Percentiles rank a stretch among this genome's conserved stretches.
Evolutionary conservation across 1,140 invertebrate genomes (phyloP).

Genomic region (Papilio glaucus): DNA sequence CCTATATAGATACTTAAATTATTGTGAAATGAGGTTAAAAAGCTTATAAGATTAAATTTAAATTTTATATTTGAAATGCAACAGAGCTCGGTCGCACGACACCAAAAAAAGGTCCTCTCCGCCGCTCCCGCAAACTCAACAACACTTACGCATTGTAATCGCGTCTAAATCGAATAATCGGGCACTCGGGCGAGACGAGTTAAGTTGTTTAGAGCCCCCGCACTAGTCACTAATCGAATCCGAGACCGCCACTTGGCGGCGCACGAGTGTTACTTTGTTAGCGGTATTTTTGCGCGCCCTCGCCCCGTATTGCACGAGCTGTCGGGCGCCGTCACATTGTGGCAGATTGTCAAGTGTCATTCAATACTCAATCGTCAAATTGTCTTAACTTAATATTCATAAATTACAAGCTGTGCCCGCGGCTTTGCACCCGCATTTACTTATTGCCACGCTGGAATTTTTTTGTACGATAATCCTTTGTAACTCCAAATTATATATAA

Average conservation of each 20-base stretch:
- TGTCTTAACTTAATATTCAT: conserved; percentile 16
- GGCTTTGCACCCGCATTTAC: too few relatives aligned
- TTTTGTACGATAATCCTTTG: too few relatives aligned
- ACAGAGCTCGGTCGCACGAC: background rate
- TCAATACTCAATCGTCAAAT: conserved; percentile 14
- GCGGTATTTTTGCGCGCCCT: conserved; percentile 64
- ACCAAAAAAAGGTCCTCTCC: conserved; percentile 42
- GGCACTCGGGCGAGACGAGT: conserved; percentile 70
- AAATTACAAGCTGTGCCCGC: too few relatives aligned
- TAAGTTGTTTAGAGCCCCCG: conserved; percentile 71
- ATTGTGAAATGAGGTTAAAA: background rate
- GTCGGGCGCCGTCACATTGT: conserved; percentile 46
- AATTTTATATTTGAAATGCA: background rate
- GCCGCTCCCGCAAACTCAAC: conserved; percentile 53
- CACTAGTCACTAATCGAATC: conserved; percentile 78
- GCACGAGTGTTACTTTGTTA: conserved; percentile 77
- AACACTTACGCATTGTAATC: conserved; percentile 75
- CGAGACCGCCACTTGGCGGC: conserved; percentile 72
- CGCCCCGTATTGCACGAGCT: background rate
- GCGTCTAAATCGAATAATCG: conserved; percentile 73
- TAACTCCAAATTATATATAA: too few relatives aligned
- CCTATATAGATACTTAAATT: background rate
- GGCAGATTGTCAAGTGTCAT: conserved; percentile 23
- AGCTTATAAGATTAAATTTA: too few relatives aligned
- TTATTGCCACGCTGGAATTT: too few relatives aligned